Conservation (phyloP, 2,888 invertebrate genomes). For the Endotricha flammealis region DNA sequence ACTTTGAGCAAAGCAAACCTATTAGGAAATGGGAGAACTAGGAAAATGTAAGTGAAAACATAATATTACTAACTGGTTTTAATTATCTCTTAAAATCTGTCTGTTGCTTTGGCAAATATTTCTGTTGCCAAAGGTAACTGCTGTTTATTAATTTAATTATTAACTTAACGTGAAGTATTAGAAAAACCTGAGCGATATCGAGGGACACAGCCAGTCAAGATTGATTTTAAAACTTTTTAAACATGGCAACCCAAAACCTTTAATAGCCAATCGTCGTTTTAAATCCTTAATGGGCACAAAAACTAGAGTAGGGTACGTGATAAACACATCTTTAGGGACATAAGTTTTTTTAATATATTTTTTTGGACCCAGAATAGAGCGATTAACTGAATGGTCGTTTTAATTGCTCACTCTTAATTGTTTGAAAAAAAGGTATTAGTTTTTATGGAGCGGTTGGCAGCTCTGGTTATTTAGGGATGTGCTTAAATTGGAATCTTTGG, state of each 20-base stretch:
- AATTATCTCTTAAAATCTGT: no score
- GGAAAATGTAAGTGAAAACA: no score
- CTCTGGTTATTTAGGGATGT: conserved; percentile 16
- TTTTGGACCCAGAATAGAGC: conserved; percentile 35
- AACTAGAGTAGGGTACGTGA: conserved; percentile 31
- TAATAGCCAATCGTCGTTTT: conserved; percentile 17
- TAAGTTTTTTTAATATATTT: conserved; percentile 36
- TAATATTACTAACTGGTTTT: no score
- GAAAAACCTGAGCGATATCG: no score
- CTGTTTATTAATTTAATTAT: no score
- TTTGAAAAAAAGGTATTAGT: conserved; percentile 36
- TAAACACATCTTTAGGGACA: conserved; percentile 34
- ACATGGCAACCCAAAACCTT: conserved; percentile 16
- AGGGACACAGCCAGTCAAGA: no score
- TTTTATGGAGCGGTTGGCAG: conserved; percentile 29
- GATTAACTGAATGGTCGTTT: conserved; percentile 53
- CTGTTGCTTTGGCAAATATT: no score
- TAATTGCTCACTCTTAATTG: conserved; percentile 57
- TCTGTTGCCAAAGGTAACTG: no score
- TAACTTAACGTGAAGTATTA: no score
- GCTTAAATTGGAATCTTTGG: conserved; percentile 3
- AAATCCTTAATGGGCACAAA: conserved; percentile 28
- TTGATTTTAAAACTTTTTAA: not conserved
- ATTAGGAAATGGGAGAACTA: no score
- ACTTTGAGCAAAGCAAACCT: no score